Evolutionary conservation across 92 coral and sea anemone genomes (phyloP).

Genomic region (Isaurus tuberculatus): DNA sequence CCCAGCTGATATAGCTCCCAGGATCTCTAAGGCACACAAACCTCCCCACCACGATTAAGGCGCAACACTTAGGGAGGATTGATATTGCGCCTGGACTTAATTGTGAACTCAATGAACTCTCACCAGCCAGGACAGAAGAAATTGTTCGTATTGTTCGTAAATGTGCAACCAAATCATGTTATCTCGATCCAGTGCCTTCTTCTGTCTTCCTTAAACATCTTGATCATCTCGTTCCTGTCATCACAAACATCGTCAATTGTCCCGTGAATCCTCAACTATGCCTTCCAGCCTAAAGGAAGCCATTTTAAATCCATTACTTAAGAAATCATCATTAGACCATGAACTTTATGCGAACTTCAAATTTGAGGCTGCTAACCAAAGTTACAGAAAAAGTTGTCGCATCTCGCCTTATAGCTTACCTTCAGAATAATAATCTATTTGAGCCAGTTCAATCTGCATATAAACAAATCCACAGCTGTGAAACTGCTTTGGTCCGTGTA

Average conservation of each 20-base stretch:
- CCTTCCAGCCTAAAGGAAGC: constrained; percentile 56
- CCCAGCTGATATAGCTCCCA: no score
- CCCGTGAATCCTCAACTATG: constrained; percentile 47
- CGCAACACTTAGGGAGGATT: no score
- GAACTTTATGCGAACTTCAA: constrained; percentile 47
- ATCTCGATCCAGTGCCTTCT: constrained; percentile 64
- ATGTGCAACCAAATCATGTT: constrained; percentile 36
- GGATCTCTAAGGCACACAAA: no score
- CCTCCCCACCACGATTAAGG: no score
- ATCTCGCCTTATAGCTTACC: constrained; percentile 43
- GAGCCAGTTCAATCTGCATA: constrained; percentile 51
- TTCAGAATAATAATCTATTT: constrained; percentile 35
- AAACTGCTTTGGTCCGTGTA: constrained; percentile 54
- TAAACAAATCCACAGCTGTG: constrained; percentile 49
- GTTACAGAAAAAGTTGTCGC: constrained; percentile 56
- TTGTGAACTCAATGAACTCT: constrained; percentile 40
- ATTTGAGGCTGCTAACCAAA: constrained; percentile 52
- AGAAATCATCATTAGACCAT: constrained; percentile 49
- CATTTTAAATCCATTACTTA: constrained; percentile 35
- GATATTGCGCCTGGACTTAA: constrained; percentile 31
- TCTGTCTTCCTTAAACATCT: constrained; percentile 49
- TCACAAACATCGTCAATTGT: constrained; percentile 64
- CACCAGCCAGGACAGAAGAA: constrained; percentile 50
- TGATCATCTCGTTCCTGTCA: constrained; percentile 57
- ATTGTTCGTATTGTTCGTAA: constrained; percentile 33